A percentile compares a stretch with the other conserved stretches of the same genome.
These are phyloP conservation scores for Heliconius hortense DNA, from an alignment of 2,888 invertebrate genomes.

Conservation along the genomic window DNA sequence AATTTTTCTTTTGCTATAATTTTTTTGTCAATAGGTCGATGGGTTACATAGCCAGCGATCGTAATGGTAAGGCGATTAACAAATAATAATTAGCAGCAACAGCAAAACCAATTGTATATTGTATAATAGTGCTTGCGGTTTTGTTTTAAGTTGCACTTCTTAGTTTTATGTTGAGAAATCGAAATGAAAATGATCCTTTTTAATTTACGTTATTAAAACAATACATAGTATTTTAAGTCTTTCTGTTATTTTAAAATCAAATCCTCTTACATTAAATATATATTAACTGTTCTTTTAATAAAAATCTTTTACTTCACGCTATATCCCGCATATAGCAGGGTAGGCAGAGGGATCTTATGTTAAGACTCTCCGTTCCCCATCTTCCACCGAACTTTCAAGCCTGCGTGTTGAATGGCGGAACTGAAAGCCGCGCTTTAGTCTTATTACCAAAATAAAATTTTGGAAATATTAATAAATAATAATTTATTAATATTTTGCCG, in stretches of 20 bases:
- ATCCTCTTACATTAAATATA: not conserved
- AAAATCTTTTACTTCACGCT: not conserved
- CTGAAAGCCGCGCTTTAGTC: not conserved
- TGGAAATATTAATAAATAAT: too few species aligned
- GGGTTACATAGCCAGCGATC: not conserved
- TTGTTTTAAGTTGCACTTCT: not conserved
- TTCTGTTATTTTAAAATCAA: not conserved
- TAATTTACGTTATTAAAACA: not conserved
- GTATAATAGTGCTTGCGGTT: not conserved
- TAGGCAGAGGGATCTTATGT: not conserved
- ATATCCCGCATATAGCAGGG: not conserved
- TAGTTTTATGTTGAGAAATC: not conserved
- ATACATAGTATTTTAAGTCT: not conserved
- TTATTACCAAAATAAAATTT: not conserved
- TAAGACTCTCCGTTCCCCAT: not conserved
- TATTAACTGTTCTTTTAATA: too few species aligned
- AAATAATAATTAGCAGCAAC: not conserved
- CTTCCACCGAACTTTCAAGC: too few species aligned
- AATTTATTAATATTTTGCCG: too few species aligned
- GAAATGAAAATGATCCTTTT: not conserved
- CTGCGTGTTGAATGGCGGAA: not conserved
- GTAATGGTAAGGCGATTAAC: constrained; percentile 5
- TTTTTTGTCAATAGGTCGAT: constrained; percentile 11
- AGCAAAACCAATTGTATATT: not conserved
- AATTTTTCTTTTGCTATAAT: not conserved